Percentiles rank a stretch among this genome's conserved stretches.
Conservation (phyloP, 2,113 vertebrate species). For the Silurus asotus region DNA sequence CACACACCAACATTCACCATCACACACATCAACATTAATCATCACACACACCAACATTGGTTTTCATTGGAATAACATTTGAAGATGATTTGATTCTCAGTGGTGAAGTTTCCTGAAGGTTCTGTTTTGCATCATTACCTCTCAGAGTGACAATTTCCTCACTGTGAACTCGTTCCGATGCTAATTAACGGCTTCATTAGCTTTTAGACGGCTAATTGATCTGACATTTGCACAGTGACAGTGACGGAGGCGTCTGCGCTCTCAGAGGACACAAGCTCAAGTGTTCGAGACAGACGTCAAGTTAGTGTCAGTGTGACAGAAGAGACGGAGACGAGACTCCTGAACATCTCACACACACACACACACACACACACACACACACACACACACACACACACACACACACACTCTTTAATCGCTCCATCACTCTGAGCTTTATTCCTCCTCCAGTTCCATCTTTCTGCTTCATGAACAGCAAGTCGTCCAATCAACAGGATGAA, state of each 20-base stretch:
- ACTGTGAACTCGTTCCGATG: not conserved
- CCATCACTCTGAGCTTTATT: too few species aligned
- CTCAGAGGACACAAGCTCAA: not conserved
- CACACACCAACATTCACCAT: not conserved
- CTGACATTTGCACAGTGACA: conserved; percentile 24
- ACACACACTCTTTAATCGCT: too few species aligned
- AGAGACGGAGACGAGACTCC: too few species aligned
- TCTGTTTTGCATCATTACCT: conserved; percentile 18
- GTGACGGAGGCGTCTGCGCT: not conserved
- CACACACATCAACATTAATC: not conserved
- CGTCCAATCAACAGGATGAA: too few species aligned
- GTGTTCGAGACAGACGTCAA: conserved; percentile 7
- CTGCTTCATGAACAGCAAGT: too few species aligned
- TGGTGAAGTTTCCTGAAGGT: not conserved
- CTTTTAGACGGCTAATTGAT: conserved; percentile 15
- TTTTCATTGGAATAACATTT: not conserved
- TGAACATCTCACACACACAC: too few species aligned
- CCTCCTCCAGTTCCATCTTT: too few species aligned
- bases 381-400: too few species aligned
- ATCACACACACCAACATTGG: too few species aligned
- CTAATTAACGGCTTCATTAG: conserved; percentile 17
- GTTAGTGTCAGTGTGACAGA: not conserved
- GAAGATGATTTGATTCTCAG: not conserved
- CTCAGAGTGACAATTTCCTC: conserved; percentile 2
- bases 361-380: too few species aligned